Evolutionary conservation across 53 echinoderm and acorn worm genomes (phyloP).

Genomic region (Antedon mediterranea): DNA sequence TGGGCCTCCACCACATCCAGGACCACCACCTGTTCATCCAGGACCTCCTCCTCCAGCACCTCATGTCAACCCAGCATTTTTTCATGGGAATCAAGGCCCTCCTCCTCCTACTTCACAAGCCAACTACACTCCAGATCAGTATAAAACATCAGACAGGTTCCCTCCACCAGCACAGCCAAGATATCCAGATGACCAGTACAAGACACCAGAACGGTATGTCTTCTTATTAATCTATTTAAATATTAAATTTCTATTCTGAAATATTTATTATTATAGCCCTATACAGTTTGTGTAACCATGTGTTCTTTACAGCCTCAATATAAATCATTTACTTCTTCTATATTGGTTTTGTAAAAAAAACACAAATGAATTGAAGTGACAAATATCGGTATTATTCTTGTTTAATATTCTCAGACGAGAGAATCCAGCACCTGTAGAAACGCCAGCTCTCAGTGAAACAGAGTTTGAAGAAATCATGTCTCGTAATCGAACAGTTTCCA

Average conservation of each 20-base stretch:
- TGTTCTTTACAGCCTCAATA: too few species aligned
- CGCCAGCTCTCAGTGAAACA: slow-evolving; percentile 43
- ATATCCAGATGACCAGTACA: slow-evolving; percentile 7
- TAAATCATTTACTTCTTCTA: too few species aligned
- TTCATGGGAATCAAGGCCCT: slow-evolving; percentile 40
- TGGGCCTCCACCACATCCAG: slow-evolving; percentile 17
- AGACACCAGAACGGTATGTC: slow-evolving; percentile 14
- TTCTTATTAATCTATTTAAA: too few species aligned
- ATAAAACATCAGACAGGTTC: slow-evolving; percentile 17
- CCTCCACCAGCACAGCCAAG: not conserved
- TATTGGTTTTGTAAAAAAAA: too few species aligned
- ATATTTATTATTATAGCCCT: too few species aligned
- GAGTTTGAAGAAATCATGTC: slow-evolving; percentile 96
- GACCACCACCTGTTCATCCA: slow-evolving; percentile 13
- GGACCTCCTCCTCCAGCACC: slow-evolving; percentile 60
- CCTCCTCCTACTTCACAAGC: slow-evolving; percentile 13
- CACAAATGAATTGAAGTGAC: not conserved
- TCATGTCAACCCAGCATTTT: slow-evolving; percentile 88
- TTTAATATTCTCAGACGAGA: slow-evolving; percentile 13
- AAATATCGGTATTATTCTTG: too few species aligned
- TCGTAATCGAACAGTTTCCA: slow-evolving; percentile 78
- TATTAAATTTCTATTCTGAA: too few species aligned
- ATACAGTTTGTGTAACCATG: too few species aligned
- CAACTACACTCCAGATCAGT: slow-evolving; percentile 31
- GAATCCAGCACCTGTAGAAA: slow-evolving; percentile 29